Evolutionary conservation across 2,888 invertebrate genomes (phyloP), one percentile per base, ranked within the genome.

Genomic region (Aleiodes testaceus): DNA sequence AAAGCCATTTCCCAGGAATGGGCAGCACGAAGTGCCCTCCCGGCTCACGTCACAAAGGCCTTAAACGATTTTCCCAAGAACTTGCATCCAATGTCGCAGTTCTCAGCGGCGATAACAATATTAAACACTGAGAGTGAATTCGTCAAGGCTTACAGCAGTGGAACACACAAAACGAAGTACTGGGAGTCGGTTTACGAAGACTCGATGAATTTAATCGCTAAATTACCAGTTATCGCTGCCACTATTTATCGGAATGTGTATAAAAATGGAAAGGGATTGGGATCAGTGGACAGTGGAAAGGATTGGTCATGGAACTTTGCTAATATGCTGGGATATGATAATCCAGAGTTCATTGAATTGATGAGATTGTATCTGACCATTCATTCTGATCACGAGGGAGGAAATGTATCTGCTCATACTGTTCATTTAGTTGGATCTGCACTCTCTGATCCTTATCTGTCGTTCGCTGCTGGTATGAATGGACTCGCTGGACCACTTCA

Each of bases 401-500:
- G 98, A 79, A 98, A 98, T 87, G 98, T 98, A 5, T 97, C 96
- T 7, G 98, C 98, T 2, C 98, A 98, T 88, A 94, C 97, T 0
- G 94, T 94, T 12, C 98, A 98, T 88, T 89, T 98, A 86, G 97
- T 98, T 3, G 97, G 95, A 45, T 97, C 97, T 0, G 97, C 98
- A 1, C 90, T 98, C 64, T 96, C 97, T 80, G 97, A 98, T 88
- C 97, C 97, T 12, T 97, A 97, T 89, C 91, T 98, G 5, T 94
- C 96, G 9, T 97, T 97, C 87, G 92, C 96, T 53, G 97, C 96
- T 61, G 97, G 97, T 66, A 93, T 98, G 91, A 96, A 96, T 88
- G 98, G 98, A 22, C 90, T 98, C 52, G 97, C 98, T 71, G 98
- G 98, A 74, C 98, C 98, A 1, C 93, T 98, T 6, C 98, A 98